Base-by-base conservation (phyloP, 2,113 vertebrate species). In the Ochotona princeps region DNA sequence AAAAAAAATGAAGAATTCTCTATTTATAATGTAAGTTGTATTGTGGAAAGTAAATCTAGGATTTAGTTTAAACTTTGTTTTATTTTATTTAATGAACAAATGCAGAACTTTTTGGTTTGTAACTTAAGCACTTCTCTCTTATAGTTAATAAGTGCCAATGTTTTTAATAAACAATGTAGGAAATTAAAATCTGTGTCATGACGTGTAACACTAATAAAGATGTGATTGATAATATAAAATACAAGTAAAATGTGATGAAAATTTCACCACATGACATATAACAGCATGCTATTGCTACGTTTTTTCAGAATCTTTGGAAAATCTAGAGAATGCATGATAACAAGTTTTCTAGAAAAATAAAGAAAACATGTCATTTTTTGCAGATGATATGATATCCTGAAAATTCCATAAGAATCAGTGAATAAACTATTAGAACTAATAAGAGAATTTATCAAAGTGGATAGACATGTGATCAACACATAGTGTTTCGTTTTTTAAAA, bases 361-460 rank as follows among this genome's bases (percentile, higher is more conserved):
- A 60, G 14, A 32, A 51, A 78, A 91, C 44, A 0, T 74, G 7
- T 83, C 92, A 6, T 13, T 80, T 20, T 82, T 81, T 74, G 28
- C 14, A 69, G 14, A 69, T 87, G 9, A 18, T 67, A 83, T 17
- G 11, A 66, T 80, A 83, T 21, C 38, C n/a, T 94, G 49, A 93
- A 74, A 83, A 69, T 65, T 70, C 38, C 21, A 83, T 80, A 51
- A 80, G 28, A 81, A 75, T 90, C 21, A 35, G 66, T 75, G 18
- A 80, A 83, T 3, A 87, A 78, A 83, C 7, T 66, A 28, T 89
- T 70, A 87, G 35, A 75, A 2, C 61, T 80, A 74, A 78, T 75
- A 92, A 86, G 63, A 92, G 5, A 89, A 87, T 87, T 18, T 17
- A n/a, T 87, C 49, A 92, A 69, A 38, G 21, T 89, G 6, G 8